Evolutionary conservation across 1,140 invertebrate genomes (phyloP).

Genomic region (Papilio dardanus): DNA sequence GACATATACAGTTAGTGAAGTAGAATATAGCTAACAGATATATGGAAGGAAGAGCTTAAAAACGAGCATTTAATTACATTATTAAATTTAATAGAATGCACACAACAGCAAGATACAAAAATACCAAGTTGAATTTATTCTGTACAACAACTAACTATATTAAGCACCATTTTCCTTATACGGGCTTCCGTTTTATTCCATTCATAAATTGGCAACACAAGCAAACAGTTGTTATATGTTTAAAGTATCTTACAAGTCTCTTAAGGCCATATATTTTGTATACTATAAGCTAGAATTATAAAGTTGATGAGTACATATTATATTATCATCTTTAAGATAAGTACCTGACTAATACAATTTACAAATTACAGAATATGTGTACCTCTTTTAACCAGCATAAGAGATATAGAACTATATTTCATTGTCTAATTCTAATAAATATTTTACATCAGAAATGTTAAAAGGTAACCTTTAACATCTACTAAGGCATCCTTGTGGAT

Average conservation of each 20-base stretch:
- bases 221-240: constrained; percentile 32
- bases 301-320: constrained; percentile 36
- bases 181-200: constrained; percentile 53
- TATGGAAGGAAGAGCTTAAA: constrained; percentile 46
- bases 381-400: constrained; percentile 77
- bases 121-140: constrained; percentile 77
- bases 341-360: constrained; percentile 53
- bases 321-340: constrained; percentile 43
- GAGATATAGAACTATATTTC: constrained; percentile 51
- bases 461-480: constrained; percentile 44
- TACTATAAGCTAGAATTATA: constrained; percentile 37
- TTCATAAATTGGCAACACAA: constrained; percentile 54
- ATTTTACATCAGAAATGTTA: constrained; percentile 43
- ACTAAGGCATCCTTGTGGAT: constrained; percentile 66
- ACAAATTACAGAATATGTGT: constrained; percentile 73
- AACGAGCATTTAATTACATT: constrained; percentile 16
- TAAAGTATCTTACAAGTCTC: constrained; percentile 39
- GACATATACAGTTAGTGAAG: constrained; percentile 42
- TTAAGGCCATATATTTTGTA: constrained; percentile 41
- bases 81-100: constrained; percentile 42
- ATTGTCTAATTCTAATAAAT: constrained; percentile 41
- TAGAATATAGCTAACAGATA: constrained; percentile 40
- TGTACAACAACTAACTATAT: constrained; percentile 80
- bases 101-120: constrained; percentile 66
- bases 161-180: constrained; percentile 77